Evolutionary conservation across 2,888 invertebrate species (phyloP).

Genomic region (Himalopsyche japonica): DNA sequence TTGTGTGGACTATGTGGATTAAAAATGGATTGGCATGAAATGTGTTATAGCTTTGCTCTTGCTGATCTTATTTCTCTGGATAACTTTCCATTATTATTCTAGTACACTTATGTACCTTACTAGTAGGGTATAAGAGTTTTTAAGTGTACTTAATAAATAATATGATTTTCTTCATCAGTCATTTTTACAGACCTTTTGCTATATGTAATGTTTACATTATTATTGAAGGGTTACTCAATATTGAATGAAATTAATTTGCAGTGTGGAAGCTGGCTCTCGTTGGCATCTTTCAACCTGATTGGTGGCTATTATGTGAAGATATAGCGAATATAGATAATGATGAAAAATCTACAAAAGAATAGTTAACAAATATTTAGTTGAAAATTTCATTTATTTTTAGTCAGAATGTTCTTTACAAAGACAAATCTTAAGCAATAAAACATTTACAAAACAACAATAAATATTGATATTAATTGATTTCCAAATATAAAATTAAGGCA

Average conservation of each 20-base stretch:
- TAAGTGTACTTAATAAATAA: too few relatives aligned
- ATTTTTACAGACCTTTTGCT: too few relatives aligned
- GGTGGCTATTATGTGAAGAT: constrained; percentile 24
- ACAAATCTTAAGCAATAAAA: not conserved
- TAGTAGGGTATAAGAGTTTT: too few relatives aligned
- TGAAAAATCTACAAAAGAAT: not conserved
- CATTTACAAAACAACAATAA: not conserved
- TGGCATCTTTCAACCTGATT: constrained; percentile 30
- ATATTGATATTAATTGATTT: not conserved
- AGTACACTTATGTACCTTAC: too few relatives aligned
- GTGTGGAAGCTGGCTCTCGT: constrained; percentile 20
- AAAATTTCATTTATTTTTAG: not conserved
- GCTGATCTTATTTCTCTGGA: too few relatives aligned
- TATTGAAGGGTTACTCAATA: too few relatives aligned
- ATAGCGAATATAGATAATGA: constrained; percentile 13
- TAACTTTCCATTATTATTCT: too few relatives aligned
- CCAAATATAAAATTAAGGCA: not conserved
- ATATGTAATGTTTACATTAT: too few relatives aligned
- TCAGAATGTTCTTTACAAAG: constrained; percentile 3
- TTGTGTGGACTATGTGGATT: too few relatives aligned
- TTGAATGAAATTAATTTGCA: constrained; percentile 16
- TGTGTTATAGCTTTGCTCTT: too few relatives aligned
- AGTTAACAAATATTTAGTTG: not conserved
- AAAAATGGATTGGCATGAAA: too few relatives aligned
- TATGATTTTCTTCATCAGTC: too few relatives aligned